phyloP scores from a whole-genome alignment of 2,797 vertebrate genomes.

The Lagorchestes hirsutus region DNA sequence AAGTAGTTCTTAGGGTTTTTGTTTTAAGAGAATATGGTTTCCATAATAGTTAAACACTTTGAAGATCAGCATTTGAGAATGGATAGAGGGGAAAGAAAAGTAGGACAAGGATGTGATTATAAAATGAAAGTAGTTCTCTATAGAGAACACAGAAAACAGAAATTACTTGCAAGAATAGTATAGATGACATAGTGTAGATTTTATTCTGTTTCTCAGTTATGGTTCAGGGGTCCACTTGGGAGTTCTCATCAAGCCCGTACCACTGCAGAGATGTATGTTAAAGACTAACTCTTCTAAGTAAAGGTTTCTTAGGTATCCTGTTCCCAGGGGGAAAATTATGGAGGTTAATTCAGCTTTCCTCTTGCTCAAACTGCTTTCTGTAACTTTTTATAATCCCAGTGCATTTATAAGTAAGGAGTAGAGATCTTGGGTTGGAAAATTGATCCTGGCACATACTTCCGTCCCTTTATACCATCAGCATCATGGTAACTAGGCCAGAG shows the following conservation, averaged over 20 bases:
- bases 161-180: slow-evolving; percentile 66
- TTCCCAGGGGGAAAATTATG: neutral
- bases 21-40: slow-evolving; percentile 47
- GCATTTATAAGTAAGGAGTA: neutral
- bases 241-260: slow-evolving; percentile 51
- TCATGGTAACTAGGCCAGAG: too few relatives aligned
- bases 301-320: slow-evolving; percentile 3
- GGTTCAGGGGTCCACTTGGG: neutral
- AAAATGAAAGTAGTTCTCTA: slow-evolving; percentile 75
- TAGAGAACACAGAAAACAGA: slow-evolving; percentile 55
- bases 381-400: neutral
- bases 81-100: slow-evolving; percentile 47
- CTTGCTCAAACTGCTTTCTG: neutral
- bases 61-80: slow-evolving; percentile 48
- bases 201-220: slow-evolving; percentile 58
- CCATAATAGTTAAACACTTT: slow-evolving; percentile 59
- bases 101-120: neutral
- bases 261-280: neutral
- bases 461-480: neutral
- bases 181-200: slow-evolving; percentile 51
- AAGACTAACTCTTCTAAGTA: slow-evolving; percentile 6
- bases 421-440: neutral
- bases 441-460: neutral
- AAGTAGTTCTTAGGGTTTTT: slow-evolving; percentile 30
- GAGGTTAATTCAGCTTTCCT: neutral